phyloP scores from a whole-genome alignment of 2,888 invertebrate genomes.

The Tortricodes alternella region DNA sequence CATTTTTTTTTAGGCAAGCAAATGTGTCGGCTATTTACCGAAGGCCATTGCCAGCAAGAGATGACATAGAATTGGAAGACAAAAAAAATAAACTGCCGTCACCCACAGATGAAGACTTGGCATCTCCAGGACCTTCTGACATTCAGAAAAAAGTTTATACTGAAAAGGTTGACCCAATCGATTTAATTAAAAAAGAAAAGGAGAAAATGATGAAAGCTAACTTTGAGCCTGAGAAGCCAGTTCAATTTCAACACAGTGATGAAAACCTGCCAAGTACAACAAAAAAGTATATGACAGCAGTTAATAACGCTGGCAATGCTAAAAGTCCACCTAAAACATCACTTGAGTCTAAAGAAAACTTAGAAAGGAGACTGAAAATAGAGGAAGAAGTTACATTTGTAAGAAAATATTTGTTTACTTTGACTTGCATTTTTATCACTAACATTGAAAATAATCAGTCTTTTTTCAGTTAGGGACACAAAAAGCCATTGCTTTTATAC shows the following conservation, averaged over 20 bases:
- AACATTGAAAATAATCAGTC: not conserved
- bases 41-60: slow-evolving; percentile 42
- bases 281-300: slow-evolving; percentile 25
- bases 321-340: slow-evolving; percentile 36
- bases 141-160: slow-evolving; percentile 31
- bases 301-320: slow-evolving; percentile 19
- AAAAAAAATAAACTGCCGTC: slow-evolving; percentile 22
- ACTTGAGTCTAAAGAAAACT: slow-evolving; percentile 48
- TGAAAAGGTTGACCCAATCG: slow-evolving; percentile 47
- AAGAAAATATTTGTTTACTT: slow-evolving; percentile 37
- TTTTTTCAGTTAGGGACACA: slow-evolving; percentile 86
- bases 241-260: slow-evolving; percentile 25
- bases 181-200: slow-evolving; percentile 48
- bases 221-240: slow-evolving; percentile 28
- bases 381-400: slow-evolving; percentile 78
- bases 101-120: slow-evolving; percentile 31
- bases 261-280: slow-evolving; percentile 21
- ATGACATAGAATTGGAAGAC: slow-evolving; percentile 9
- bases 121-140: slow-evolving; percentile 40
- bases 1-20: slow-evolving; percentile 82
- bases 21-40: slow-evolving; percentile 85
- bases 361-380: slow-evolving; percentile 69
- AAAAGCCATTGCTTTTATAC: slow-evolving; percentile 89
- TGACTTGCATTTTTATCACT: not conserved
- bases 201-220: slow-evolving; percentile 23